Percentiles rank a stretch among this genome's conserved stretches.
These are phyloP conservation scores for Eupithecia pulchellata DNA, from an alignment of 2,888 invertebrate genomes.

Conservation along the genomic window DNA sequence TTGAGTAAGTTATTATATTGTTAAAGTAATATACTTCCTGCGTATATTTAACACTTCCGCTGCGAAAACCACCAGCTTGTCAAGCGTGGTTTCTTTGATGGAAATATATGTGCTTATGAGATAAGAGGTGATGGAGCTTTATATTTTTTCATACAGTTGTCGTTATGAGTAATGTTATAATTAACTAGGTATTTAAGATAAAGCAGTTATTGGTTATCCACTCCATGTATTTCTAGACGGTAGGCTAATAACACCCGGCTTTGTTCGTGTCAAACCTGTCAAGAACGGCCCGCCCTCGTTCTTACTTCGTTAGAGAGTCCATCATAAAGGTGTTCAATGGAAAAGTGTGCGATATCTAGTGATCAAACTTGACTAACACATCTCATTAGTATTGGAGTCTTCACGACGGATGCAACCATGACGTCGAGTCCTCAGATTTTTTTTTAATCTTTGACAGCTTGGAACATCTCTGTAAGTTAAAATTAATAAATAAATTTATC, in stretches of 20 bases:
- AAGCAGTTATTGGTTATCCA: not conserved
- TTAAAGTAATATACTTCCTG: no score
- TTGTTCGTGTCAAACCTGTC: constrained; percentile 41
- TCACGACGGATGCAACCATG: not conserved
- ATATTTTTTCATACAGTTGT: not conserved
- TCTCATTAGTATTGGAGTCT: not conserved
- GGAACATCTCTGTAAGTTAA: no score
- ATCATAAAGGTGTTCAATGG: not conserved
- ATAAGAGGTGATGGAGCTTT: not conserved
- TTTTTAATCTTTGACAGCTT: no score
- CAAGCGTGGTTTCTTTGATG: no score
- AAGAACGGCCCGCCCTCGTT: constrained; percentile 35
- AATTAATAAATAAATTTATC: no score
- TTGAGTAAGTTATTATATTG: no score
- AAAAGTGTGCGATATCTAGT: not conserved
- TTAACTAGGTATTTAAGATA: not conserved
- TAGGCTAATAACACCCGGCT: constrained; percentile 2
- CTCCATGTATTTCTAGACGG: not conserved
- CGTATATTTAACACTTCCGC: no score
- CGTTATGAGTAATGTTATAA: not conserved
- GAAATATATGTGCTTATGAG: no score
- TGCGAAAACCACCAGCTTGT: no score
- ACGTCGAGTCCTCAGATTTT: no score
- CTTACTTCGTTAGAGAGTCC: not conserved
- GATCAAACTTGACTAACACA: not conserved